Conservation (phyloP, 2,113 vertebrate genomes). For the Ovis aries region ARS-UI_Ramb_v3.0 NC_056055.1:106447001-106447500, state of each 20-base stretch:
- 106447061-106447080: not conserved
- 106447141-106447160: not conserved
- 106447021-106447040: not conserved
- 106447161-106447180: not conserved
- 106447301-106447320: not conserved
- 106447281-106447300: not conserved
- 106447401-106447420: not conserved
- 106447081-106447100: not conserved
- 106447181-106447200: not conserved
- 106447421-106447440: not conserved
- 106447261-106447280: not conserved
- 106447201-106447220: not conserved
- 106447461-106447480: not conserved
- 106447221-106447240: not conserved
- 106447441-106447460: not conserved
- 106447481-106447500: not conserved
- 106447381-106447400: not conserved
- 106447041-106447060: not conserved
- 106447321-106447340: not conserved
- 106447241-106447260: not conserved
- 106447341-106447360: not conserved
- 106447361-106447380: rapidly evolving
- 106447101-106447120: not conserved
- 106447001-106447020: not conserved
- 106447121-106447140: not conserved